phyloP scores from a whole-genome alignment of 2,888 invertebrate genomes.

The Crepidodera aurea region DNA sequence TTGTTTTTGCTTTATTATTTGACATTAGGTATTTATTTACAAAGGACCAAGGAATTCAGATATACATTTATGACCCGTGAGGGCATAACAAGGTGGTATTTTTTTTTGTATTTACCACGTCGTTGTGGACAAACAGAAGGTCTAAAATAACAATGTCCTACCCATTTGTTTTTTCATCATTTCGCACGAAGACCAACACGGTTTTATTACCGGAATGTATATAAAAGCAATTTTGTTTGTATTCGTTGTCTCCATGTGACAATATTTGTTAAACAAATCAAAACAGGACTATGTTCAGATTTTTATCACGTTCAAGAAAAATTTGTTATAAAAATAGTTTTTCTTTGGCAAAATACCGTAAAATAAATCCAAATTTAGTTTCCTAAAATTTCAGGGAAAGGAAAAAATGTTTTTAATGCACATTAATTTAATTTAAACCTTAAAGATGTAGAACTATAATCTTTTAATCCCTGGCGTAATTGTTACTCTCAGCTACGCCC shows the following conservation, averaged over 20 bases:
- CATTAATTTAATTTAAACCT: no score
- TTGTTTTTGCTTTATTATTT: no score
- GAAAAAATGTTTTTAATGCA: no score
- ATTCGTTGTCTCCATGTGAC: not conserved
- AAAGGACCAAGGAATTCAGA: no score
- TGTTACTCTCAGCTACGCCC: no score
- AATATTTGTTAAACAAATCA: constrained; percentile 10
- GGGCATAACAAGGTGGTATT: not conserved
- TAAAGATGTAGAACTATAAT: no score
- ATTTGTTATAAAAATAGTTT: not conserved
- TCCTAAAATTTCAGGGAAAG: no score
- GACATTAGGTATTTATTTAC: no score
- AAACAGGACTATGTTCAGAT: not conserved
- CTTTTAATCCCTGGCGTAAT: no score
- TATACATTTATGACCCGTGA: not conserved
- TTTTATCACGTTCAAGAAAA: not conserved
- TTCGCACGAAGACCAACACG: not conserved
- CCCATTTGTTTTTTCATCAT: constrained; percentile 10
- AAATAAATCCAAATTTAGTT: no score
- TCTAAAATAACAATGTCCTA: not conserved
- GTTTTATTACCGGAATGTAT: constrained; percentile 8
- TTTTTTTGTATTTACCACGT: not conserved
- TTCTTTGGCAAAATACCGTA: no score
- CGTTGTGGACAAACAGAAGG: constrained; percentile 8
- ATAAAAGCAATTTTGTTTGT: constrained; percentile 12